phyloP scores from a whole-genome alignment of 1,140 invertebrate species.

The Dinoponera quadriceps region DNA sequence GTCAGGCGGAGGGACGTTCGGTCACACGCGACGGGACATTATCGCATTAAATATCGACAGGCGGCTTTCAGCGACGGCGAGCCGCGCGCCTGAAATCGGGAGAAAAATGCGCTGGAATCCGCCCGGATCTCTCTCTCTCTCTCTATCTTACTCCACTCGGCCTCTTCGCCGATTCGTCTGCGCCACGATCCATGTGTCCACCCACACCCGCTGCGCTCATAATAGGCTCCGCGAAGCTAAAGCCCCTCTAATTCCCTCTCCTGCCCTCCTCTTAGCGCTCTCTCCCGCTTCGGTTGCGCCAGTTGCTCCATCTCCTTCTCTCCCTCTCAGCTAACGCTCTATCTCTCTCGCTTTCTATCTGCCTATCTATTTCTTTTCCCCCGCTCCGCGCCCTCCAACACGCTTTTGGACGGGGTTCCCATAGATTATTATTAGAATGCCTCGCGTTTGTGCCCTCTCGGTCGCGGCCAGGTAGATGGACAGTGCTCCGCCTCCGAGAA shows the following conservation, averaged over 20 bases:
- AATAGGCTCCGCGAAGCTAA: conserved; percentile 78
- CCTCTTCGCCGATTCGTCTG: conserved; percentile 31
- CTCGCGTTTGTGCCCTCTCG: conserved; percentile 72
- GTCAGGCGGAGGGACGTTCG: conserved; percentile 75
- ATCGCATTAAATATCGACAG: conserved; percentile 84
- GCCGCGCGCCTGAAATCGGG: conserved; percentile 72
- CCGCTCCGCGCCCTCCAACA: conserved; percentile 20
- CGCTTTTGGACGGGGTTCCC: conserved; percentile 79
- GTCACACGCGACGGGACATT: conserved; percentile 82
- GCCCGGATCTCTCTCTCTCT: conserved; percentile 32
- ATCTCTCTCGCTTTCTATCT: conserved; percentile 54
- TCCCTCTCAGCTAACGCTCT: conserved; percentile 6
- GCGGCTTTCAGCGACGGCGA: conserved; percentile 78
- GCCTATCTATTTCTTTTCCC: conserved; percentile 49
- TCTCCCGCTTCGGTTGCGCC: not conserved
- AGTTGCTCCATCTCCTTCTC: conserved; percentile 5
- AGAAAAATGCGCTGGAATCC: conserved; percentile 77
- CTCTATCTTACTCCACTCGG: not conserved
- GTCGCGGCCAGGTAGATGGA: conserved; percentile 83
- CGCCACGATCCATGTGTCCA: conserved; percentile 69
- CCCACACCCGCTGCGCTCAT: conserved; percentile 79
- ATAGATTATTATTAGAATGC: conserved; percentile 86
- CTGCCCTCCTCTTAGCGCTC: conserved; percentile 47
- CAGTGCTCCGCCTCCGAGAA: conserved; percentile 76
- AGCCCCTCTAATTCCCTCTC: conserved; percentile 78